Evolutionary conservation across 2,888 invertebrate genomes (phyloP), one percentile per base, ranked within the genome.

Genomic region (Acleris sparsana): DNA sequence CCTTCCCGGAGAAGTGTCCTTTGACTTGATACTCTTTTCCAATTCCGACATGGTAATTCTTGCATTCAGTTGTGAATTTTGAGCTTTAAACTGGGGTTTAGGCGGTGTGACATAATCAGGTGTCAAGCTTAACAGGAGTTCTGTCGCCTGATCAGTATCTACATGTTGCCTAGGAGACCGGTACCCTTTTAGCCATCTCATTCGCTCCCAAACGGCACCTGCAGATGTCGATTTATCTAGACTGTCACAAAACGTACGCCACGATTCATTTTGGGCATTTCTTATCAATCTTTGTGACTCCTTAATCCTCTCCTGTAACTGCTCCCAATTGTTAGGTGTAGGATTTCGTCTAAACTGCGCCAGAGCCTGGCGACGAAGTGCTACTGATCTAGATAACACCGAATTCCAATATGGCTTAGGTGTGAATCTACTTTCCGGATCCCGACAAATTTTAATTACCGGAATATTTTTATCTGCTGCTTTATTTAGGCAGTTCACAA

Each of bases 281-380:
- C 53, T 17, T 6, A 75, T 72, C 49, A 62, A 6, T n/a, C 29
- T 58, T 22, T 70, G 61, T 0, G 72, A 17, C 18, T 55, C 25
- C 9, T 25, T 25, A 0, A 62, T 70, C 62, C 62, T 72, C 1
- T 60, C 17, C 56, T 73, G 39, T 7, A 74, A 25, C 18, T 29
- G 56, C 2, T 46, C 33, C 13, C 70, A 53, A 33, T 75, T 74
- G 11, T 68, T 22, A 22, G 22, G 22, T 22, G 22, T 22, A 22
- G 22, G 22, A 22, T 22, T 22, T 22, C 22, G 22, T 3, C 74
- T 64, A 62, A 77, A 75, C 0, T 11, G 43, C 1, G 39, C 25
- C 11, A 77, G 53, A 0, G 73, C 72, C 29, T 70, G 17, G 43
- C 75, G 62, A 1, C 75, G 65, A 61, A 70, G 33, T 7, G 77